Evolutionary conservation across 2,113 vertebrate genomes (phyloP).

Genomic region (Pachycephala philippinensis): DNA sequence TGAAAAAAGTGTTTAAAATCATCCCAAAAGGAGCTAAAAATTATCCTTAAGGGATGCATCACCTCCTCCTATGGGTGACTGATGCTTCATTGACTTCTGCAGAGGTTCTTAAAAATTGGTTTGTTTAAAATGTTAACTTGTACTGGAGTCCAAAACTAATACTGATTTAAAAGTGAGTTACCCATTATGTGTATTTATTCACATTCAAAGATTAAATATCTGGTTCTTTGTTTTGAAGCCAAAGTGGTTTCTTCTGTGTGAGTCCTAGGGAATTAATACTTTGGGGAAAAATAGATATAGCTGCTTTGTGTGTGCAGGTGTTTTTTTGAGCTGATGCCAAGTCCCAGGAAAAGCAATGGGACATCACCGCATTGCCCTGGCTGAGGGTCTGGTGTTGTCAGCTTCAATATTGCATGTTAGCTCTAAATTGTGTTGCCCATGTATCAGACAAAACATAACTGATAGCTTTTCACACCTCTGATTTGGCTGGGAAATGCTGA

Average conservation of each 20-base stretch:
- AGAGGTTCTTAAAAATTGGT: background rate
- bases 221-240: background rate
- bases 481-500: background rate
- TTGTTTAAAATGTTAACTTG: background rate
- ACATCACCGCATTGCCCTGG: background rate
- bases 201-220: background rate
- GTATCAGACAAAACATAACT: background rate
- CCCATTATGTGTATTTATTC: background rate
- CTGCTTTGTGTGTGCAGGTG: background rate
- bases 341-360: background rate
- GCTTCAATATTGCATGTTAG: background rate
- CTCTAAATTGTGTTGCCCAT: background rate
- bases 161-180: background rate
- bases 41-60: background rate
- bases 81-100: background rate
- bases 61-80: background rate
- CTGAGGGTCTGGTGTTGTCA: background rate
- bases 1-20: background rate
- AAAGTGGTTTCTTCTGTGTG: background rate
- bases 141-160: background rate
- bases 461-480: background rate
- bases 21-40: background rate
- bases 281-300: background rate
- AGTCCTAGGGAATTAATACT: background rate
- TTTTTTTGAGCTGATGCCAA: background rate